Conservation (phyloP, 2,888 invertebrate genomes). For the Automeris io region DNA sequence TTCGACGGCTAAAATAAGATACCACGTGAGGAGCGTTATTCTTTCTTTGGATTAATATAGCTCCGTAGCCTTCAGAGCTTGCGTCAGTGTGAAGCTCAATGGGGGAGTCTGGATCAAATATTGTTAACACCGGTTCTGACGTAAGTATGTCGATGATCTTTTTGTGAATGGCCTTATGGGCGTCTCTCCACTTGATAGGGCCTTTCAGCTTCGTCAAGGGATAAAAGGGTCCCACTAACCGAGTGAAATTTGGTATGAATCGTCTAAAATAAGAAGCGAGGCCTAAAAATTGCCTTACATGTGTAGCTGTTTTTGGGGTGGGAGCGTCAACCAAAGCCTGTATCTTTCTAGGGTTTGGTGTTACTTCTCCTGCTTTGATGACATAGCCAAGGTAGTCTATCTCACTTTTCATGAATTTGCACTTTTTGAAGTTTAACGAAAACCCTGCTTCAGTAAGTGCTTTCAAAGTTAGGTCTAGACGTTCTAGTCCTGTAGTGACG, state of each 20-base stretch:
- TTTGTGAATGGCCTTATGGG: conserved; percentile 13
- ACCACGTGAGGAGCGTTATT: conserved; percentile 16
- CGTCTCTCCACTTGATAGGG: conserved; percentile 14
- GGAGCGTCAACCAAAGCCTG: conserved; percentile 25
- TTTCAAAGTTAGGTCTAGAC: conserved; percentile 17
- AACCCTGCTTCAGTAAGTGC: conserved; percentile 23
- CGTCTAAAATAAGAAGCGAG: conserved; percentile 15
- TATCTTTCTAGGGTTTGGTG: conserved; percentile 23
- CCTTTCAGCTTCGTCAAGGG: conserved; percentile 22
- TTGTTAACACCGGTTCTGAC: conserved; percentile 17
- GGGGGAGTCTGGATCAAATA: conserved; percentile 16
- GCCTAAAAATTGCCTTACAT: conserved; percentile 19
- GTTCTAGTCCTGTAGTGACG: conserved; percentile 13
- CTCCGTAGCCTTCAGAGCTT: conserved; percentile 20
- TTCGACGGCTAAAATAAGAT: no score
- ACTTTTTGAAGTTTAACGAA: conserved; percentile 23
- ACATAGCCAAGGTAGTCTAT: conserved; percentile 26
- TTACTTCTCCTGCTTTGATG: conserved; percentile 19
- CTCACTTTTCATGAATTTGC: conserved; percentile 17
- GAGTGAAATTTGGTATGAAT: conserved; percentile 15
- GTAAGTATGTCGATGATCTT: conserved; percentile 14
- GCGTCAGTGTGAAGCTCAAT: conserved; percentile 22
- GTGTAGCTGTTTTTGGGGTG: conserved; percentile 18
- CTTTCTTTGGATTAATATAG: conserved; percentile 19
- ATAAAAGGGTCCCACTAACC: conserved; percentile 19